These are phyloP conservation scores for Choreutis nemorana DNA, from an alignment of 2,888 invertebrate genomes.

Conservation along the genomic window DNA sequence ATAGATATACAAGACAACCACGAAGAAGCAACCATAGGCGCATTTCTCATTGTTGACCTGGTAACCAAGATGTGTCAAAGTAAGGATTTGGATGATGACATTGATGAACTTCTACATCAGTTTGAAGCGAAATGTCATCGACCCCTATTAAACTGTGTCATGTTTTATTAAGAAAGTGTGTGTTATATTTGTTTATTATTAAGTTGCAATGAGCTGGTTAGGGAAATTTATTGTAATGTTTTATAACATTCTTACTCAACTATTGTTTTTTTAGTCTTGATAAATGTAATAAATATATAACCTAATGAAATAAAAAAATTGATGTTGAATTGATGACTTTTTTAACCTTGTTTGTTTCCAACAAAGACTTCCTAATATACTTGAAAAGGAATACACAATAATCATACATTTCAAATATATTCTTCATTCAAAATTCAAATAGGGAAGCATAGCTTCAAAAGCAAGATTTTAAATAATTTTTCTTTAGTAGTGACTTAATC, in stretches of 20 bases:
- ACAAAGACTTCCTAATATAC: background rate
- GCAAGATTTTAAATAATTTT: background rate
- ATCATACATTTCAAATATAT: too few relatives aligned
- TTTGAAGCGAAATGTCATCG: slow-evolving; percentile 90
- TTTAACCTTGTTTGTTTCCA: background rate
- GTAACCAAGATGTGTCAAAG: slow-evolving; percentile 88
- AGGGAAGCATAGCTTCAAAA: background rate
- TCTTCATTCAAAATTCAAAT: too few relatives aligned
- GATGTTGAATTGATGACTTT: background rate
- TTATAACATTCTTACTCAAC: too few relatives aligned
- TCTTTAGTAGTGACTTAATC: background rate
- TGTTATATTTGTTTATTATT: too few relatives aligned
- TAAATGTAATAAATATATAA: too few relatives aligned
- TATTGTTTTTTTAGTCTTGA: background rate
- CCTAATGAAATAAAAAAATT: too few relatives aligned
- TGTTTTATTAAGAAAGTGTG: slow-evolving; percentile 97
- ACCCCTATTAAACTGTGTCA: slow-evolving; percentile 90
- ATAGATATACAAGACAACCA: slow-evolving; percentile 99
- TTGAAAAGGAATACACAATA: too few relatives aligned
- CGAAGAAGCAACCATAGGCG: slow-evolving; percentile 98
- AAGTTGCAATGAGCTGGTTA: too few relatives aligned
- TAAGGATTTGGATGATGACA: slow-evolving; percentile 96
- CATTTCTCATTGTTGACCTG: slow-evolving; percentile 96
- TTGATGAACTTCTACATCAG: slow-evolving; percentile 93
- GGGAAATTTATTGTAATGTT: too few relatives aligned